Evolutionary conservation across 2,797 vertebrate species (phyloP), one percentile per base, ranked within the genome.

Genomic region (Ficedula albicollis): DNA sequence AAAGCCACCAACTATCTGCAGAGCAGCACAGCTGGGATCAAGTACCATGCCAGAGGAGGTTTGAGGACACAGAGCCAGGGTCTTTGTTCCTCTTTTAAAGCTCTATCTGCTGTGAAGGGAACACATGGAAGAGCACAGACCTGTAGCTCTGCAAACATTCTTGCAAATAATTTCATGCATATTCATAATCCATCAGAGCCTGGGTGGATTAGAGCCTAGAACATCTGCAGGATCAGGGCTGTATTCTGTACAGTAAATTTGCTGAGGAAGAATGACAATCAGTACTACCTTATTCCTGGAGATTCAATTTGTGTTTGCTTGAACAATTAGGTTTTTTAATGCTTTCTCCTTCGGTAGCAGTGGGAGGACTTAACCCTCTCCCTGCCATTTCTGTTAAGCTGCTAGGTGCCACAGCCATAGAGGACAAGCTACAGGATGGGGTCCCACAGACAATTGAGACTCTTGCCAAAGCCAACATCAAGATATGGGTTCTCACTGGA

Each of bases 351-450:
- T 60, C 56, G 39, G 32, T 77, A 72, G 39, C 38, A 52, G 11
- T 79, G 25, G 8, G 15, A 85, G 52, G 14, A 55, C 3, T 60
- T 72, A 87, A 87, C 34, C 26, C 48, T 11, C 38, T 75, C 38
- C 46, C 67, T 60, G 6, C 9, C 22, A 16, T 84, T 88, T 94
- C 56, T 96, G 54, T 74, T 25, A 96, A 99, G 99, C 92, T 99
- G 48, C 77, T 99, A 93, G 99, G 99, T 83, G 98, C 99, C 13
- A 99, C 99, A 66, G 99, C 99, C 1, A 98, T 99, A 79, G 99
- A 99, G 95, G 99, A 99, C 98, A 99, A 99, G 96, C 97, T 99
- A n/a, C 99, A 99, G 92, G 98, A 99, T 0, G 98, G 99, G 2
- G 99, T 99, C 0, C 98, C 99, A 43, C 99, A 99, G 95, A 99